These are phyloP conservation scores for Dendrocopos noguchii DNA, from an alignment of 2,113 vertebrate genomes.

Conservation along the genomic window DNA sequence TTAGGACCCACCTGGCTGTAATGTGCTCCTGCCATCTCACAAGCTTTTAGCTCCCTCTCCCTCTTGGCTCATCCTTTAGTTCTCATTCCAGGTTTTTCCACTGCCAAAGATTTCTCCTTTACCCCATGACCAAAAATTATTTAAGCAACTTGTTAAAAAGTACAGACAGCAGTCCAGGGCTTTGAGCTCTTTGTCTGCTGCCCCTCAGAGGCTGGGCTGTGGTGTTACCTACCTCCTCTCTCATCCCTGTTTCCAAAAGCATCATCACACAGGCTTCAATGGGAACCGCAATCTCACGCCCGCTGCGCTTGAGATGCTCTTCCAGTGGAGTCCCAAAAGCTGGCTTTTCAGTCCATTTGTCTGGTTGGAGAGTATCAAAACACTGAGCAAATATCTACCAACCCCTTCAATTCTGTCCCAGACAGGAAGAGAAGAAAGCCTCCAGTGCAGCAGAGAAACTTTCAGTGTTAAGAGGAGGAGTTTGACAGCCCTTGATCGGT, in stretches of 20 bases:
- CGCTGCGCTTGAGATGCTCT: conserved; percentile 93
- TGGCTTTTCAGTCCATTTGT: conserved; percentile 97
- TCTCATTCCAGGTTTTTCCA: neutral
- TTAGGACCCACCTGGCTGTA: neutral
- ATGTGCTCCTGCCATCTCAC: neutral
- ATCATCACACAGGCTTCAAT: conserved; percentile 98
- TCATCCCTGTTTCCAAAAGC: conserved; percentile 97
- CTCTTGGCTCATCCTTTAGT: neutral
- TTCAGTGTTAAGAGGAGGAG: neutral
- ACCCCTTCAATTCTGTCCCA: neutral
- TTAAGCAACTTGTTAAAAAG: neutral
- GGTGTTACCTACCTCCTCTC: conserved; percentile 86
- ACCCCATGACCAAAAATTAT: neutral
- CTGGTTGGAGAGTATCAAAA: conserved; percentile 75
- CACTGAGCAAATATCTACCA: conserved; percentile 18
- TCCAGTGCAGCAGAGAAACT: neutral
- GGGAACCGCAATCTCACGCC: conserved; percentile 92
- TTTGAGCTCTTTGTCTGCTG: neutral
- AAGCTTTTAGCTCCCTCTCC: neutral
- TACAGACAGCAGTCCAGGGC: rapidly evolving
- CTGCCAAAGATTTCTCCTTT: neutral
- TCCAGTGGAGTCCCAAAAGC: conserved; percentile 93
- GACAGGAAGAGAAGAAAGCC: neutral
- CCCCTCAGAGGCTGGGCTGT: rapidly evolving
- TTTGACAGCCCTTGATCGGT: neutral